Conservation (phyloP, 2,888 invertebrate species). For the Plagodis dolabraria region DNA sequence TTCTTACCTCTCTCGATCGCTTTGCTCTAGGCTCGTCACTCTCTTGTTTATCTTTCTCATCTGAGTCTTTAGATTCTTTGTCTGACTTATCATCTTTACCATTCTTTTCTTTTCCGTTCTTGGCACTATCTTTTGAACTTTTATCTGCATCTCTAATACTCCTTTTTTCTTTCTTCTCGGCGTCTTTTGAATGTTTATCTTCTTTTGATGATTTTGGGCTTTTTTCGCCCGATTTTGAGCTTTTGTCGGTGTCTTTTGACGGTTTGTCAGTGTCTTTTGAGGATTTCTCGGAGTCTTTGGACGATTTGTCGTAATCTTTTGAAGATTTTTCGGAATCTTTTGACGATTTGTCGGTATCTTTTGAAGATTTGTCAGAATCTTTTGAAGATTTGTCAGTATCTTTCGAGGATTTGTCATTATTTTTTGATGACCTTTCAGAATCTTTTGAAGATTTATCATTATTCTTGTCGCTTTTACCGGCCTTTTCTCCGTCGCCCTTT, state of each 20-base stretch:
- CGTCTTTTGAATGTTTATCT: constrained; percentile 11
- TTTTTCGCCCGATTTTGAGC: constrained; percentile 8
- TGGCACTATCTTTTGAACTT: constrained; percentile 1
- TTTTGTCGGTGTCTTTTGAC: neutral
- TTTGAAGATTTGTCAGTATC: constrained; percentile 7
- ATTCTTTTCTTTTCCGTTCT: constrained; percentile 30
- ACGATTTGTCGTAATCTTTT: constrained; percentile 6
- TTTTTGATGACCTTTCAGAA: constrained; percentile 6
- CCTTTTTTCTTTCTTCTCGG: constrained; percentile 16
- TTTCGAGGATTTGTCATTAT: constrained; percentile 4
- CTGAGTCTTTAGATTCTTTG: constrained; percentile 32
- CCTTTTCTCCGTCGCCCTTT: constrained; percentile 2
- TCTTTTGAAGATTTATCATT: constrained; percentile 5
- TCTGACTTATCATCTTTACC: constrained; percentile 18
- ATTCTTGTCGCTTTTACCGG: constrained; percentile 7
- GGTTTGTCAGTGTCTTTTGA: constrained; percentile 9
- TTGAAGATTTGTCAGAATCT: constrained; percentile 6
- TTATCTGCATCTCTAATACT: constrained; percentile 10
- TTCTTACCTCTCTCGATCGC: constrained; percentile 72
- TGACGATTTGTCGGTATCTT: constrained; percentile 6
- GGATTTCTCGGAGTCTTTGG: constrained; percentile 8
- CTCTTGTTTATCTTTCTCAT: constrained; percentile 52
- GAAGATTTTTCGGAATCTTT: constrained; percentile 8
- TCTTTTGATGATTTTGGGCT: constrained; percentile 8
- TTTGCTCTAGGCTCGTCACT: constrained; percentile 70